These are phyloP conservation scores for Caenorhabditis remanei DNA, from an alignment of 1,140 invertebrate genomes.

Conservation along the genomic window DNA sequence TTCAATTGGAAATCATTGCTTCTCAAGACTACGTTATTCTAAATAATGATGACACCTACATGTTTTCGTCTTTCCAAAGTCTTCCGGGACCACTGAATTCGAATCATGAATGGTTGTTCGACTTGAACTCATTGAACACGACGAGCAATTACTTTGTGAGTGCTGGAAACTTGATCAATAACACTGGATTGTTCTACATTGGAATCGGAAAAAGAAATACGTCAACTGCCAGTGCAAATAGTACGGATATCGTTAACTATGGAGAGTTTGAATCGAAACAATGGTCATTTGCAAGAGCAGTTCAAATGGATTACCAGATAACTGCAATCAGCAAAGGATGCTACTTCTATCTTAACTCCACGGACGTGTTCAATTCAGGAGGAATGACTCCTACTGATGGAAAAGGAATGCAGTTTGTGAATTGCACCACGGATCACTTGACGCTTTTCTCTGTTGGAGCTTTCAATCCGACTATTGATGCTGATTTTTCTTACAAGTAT, in stretches of 20 bases:
- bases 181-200: slow-evolving; percentile 65
- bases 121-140: slow-evolving; percentile 39
- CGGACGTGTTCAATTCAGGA: slow-evolving; percentile 50
- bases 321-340: slow-evolving; percentile 64
- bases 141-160: slow-evolving; percentile 56
- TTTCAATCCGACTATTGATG: slow-evolving; percentile 60
- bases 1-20: slow-evolving; percentile 60
- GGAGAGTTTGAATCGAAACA: neutral
- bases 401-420: slow-evolving; percentile 46
- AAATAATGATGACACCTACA: slow-evolving; percentile 49
- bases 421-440: slow-evolving; percentile 60
- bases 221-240: neutral
- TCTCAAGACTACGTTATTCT: slow-evolving; percentile 41
- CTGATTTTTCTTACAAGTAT: slow-evolving; percentile 63
- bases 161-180: slow-evolving; percentile 53
- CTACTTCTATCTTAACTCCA: slow-evolving; percentile 52
- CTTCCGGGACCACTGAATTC: slow-evolving; percentile 61
- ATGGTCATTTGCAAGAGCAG: slow-evolving; percentile 45
- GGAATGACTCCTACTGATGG: slow-evolving; percentile 15
- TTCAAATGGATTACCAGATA: slow-evolving; percentile 58
- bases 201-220: slow-evolving; percentile 60
- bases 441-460: slow-evolving; percentile 65
- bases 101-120: slow-evolving; percentile 62
- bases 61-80: slow-evolving; percentile 62
- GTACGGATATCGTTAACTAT: slow-evolving; percentile 38